Evolutionary conservation across 2,797 vertebrate species (phyloP).

Genomic region (Peromyscus melanophrys): DNA sequence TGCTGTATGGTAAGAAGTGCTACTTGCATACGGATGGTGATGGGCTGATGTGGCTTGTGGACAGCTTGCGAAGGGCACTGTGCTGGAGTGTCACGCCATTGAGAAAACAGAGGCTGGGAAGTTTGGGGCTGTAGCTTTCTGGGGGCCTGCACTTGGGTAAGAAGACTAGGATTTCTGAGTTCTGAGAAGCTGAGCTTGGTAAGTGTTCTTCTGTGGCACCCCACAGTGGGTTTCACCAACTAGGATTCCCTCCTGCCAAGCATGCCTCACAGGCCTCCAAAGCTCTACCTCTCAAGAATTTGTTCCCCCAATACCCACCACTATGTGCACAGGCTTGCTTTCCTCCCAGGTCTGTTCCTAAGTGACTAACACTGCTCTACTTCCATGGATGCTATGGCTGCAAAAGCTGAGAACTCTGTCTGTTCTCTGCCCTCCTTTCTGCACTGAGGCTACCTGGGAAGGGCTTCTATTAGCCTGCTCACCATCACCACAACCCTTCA

Average conservation of each 20-base stretch:
- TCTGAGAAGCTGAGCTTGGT: background rate
- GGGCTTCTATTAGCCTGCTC: background rate
- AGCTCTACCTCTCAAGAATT: too few species aligned
- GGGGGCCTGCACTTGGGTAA: background rate
- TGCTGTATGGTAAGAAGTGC: background rate
- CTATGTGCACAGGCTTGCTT: background rate
- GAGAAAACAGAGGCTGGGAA: background rate
- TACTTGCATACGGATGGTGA: background rate
- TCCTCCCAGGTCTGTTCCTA: background rate
- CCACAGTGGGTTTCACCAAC: background rate
- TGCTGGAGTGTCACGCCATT: background rate
- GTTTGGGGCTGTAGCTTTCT: background rate
- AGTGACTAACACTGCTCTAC: background rate
- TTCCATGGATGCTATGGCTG: background rate
- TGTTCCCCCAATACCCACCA: background rate
- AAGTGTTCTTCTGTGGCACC: background rate
- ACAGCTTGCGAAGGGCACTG: background rate
- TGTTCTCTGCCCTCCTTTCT: background rate
- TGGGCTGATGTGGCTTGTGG: too few species aligned
- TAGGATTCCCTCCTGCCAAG: background rate
- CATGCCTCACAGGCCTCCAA: background rate
- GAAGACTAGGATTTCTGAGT: background rate
- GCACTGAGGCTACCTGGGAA: background rate
- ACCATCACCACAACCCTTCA: background rate
- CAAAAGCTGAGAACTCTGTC: background rate